phyloP scores from a whole-genome alignment of 2,113 vertebrate genomes.

The Bos indicus region DNA sequence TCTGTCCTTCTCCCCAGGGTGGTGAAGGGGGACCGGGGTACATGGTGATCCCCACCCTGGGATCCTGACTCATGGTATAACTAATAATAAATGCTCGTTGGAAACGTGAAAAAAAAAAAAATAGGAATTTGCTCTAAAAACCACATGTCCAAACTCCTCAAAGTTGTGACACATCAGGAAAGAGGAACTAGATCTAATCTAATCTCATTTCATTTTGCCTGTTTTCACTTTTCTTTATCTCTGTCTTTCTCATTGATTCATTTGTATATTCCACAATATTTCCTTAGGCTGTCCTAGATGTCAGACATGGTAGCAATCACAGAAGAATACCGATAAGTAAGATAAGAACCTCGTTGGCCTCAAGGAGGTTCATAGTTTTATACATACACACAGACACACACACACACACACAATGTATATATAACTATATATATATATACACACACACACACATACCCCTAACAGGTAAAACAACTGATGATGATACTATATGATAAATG shows the following conservation, averaged over 20 bases:
- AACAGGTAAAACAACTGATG: not conserved
- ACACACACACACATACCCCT: not conserved
- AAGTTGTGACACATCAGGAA: not conserved
- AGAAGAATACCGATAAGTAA: not conserved
- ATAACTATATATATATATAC: not conserved
- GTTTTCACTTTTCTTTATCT: not conserved
- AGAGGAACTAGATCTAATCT: not conserved
- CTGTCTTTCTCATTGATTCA: not conserved
- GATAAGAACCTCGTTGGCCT: not conserved
- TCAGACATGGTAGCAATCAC: not conserved
- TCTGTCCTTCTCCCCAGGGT: too few species aligned
- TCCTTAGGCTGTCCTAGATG: not conserved
- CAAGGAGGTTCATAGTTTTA: not conserved
- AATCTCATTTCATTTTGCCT: not conserved
- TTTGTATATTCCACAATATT: not conserved
- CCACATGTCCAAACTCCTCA: not conserved
- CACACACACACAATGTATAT: not conserved
- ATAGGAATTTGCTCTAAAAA: not conserved
- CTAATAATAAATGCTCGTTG: too few species aligned
- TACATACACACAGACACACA: rapidly evolving
- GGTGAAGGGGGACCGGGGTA: too few species aligned
- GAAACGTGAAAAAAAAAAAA: not conserved
- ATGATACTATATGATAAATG: not conserved
- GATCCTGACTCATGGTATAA: too few species aligned
- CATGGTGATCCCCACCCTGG: too few species aligned